Evolutionary conservation across 2,888 invertebrate genomes (phyloP).

Genomic region (Heterodera filipjevi): DNA sequence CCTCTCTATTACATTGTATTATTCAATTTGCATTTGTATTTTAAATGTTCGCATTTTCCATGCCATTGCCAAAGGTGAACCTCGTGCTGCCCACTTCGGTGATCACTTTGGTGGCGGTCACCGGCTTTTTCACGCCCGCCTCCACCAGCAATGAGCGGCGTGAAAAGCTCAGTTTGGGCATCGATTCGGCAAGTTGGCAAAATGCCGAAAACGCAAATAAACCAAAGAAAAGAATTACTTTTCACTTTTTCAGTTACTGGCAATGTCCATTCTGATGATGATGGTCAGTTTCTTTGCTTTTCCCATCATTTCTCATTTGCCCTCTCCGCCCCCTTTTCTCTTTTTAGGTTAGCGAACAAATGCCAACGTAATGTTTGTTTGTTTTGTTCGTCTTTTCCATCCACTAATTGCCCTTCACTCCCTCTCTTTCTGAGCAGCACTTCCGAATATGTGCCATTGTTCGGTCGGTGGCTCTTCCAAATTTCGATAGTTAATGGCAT

Average conservation of each 20-base stretch:
- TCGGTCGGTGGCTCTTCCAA: constrained; percentile 43
- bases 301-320: background rate
- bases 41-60: background rate
- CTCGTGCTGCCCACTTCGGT: constrained; percentile 65
- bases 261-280: constrained; percentile 69
- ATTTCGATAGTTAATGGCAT: constrained; percentile 13
- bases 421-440: background rate
- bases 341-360: constrained; percentile 65
- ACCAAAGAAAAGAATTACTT: background rate
- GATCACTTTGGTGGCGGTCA: constrained; percentile 67
- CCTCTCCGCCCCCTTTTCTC: background rate
- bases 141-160: constrained; percentile 66
- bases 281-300: constrained; percentile 61
- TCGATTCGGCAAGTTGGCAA: constrained; percentile 50
- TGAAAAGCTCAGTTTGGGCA: constrained; percentile 62
- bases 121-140: constrained; percentile 68
- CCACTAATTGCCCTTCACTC: background rate
- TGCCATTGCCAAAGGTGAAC: constrained; percentile 40
- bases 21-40: background rate
- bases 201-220: background rate
- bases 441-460: constrained; percentile 61
- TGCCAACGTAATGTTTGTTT: constrained; percentile 66
- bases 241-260: constrained; percentile 58
- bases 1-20: constrained; percentile 58
- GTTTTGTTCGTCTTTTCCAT: background rate